Base-by-base conservation (phyloP, 1,140 invertebrate genomes). In the Probaryconus sp. region DNA sequence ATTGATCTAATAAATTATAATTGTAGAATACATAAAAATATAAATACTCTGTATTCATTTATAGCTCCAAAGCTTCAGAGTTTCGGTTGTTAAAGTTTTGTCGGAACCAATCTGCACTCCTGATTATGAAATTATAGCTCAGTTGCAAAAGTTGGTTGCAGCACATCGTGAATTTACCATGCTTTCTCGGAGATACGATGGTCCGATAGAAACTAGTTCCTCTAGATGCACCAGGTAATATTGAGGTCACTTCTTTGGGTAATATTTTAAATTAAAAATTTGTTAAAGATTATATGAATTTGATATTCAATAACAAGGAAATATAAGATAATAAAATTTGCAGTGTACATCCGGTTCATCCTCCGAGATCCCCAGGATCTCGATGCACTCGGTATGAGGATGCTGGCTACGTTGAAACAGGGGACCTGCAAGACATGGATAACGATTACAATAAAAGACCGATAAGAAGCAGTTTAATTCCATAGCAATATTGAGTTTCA, bases 141-240 rank as follows among this genome's bases (percentile, higher is more conserved):
- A 92, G 9, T 87, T 94, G 3, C 92, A 94, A 77, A 94, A 94
- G 86, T 85, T 94, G 60, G 91, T 93, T 5, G 91, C 93, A 67
- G 93, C 93, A 0, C 92, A 94, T 85, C 90, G 93, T 45, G 93
- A 94, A 82, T 94, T 93, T 81, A 93, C 93, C 1, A 87, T 93
- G 73, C 90, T 94, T 0, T 94, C 93, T 0, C 83, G 92, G 5
- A 88, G 92, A 63, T 93, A 92, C 73, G 92, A 92, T 71, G 91
- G 92, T 79, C 91, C 91, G 1, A 87, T 91, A 30, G 72, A 76
- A 65, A 43, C 35, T 21, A 83, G 77, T 65, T 81, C 85, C 0
- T 85, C 84, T 2, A 80, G 84, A 64, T 86, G 85, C 30, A 84
- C 83, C 17, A 86, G 84, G 85, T 86, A 77, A 79, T n/a, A n/a